Conservation (phyloP, 2,113 vertebrate species). For the Eulemur macaco region DNA sequence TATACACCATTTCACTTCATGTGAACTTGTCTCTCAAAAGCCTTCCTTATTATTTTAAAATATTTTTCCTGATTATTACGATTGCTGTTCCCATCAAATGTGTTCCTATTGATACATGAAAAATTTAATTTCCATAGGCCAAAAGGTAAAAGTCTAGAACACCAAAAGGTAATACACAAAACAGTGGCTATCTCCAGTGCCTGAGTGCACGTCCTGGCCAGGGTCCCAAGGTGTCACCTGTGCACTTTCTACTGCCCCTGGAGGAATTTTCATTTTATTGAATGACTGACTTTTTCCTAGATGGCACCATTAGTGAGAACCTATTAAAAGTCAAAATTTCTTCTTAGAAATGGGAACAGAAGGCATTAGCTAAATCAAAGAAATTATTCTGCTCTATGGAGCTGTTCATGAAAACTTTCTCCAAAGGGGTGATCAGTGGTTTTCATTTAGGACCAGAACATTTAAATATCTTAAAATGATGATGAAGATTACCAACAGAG, state of each 20-base stretch:
- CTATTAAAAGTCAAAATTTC: background rate
- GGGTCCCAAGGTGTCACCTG: no score
- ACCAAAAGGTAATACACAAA: background rate
- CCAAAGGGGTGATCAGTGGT: background rate
- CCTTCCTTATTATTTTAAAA: background rate
- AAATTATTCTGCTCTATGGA: background rate
- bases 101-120: background rate
- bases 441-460: background rate
- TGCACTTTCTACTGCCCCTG: background rate
- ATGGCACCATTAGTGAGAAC: background rate
- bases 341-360: background rate
- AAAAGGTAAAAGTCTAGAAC: background rate
- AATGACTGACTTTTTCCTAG: background rate
- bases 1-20: background rate
- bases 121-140: background rate
- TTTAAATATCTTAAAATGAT: conserved; percentile 21
- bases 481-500: background rate
- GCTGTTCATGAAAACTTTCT: background rate
- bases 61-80: background rate
- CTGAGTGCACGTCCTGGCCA: background rate
- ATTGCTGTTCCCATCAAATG: background rate
- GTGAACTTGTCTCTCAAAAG: background rate
- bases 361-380: background rate
- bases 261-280: background rate
- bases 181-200: background rate